Evolutionary conservation across 2,113 vertebrate species (phyloP), one percentile per base, ranked within the genome.

Genomic region (Aphyosemion australe): DNA sequence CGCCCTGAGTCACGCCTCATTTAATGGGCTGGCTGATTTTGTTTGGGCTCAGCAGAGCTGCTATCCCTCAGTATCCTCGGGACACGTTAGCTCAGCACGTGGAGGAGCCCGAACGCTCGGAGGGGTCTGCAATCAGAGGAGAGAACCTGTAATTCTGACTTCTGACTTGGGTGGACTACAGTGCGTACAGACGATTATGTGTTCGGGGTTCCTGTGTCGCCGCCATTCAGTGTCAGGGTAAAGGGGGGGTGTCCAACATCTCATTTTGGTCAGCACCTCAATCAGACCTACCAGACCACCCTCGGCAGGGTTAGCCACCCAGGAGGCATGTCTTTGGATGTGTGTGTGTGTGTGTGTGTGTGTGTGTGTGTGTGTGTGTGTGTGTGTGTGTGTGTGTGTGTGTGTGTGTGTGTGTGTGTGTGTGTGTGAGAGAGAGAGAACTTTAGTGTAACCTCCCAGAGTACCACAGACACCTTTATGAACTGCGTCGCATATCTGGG

Each of bases 1-100:
- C 7, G 73, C 78, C 80, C 77, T 79, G 86, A 78, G 77, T 85
- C 86, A 84, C 70, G 78, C 67, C 79, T 88, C 86, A 85, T 90
- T 90, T 87, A 72, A 75, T 55, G 73, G 70, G 60, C 69, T 48
- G 73, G 73, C 79, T 78, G 79, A 85, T 84, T 88, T 79, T 82
- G 84, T 90, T 85, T 79, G 71, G 76, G 74, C 78, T 87, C 86
- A 84, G 83, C 86, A 83, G 78, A 76, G 83, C 74, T 64, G 62
- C 80, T 79, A 46, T 78, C 79, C 84, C 59, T 58, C 65, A 52
- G 37, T 63, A 61, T 79, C 84, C 84, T 46, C 53, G 9, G 73
- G 80, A 79, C 57, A 77, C 16, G 55, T 57, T 62, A 61, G 64
- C 59, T 7, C 19, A 11, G 60, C 76, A 82, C 42, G 56, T 71